phyloP scores from a whole-genome alignment of 2,888 invertebrate genomes.

The Cheilosia vernalis region DNA sequence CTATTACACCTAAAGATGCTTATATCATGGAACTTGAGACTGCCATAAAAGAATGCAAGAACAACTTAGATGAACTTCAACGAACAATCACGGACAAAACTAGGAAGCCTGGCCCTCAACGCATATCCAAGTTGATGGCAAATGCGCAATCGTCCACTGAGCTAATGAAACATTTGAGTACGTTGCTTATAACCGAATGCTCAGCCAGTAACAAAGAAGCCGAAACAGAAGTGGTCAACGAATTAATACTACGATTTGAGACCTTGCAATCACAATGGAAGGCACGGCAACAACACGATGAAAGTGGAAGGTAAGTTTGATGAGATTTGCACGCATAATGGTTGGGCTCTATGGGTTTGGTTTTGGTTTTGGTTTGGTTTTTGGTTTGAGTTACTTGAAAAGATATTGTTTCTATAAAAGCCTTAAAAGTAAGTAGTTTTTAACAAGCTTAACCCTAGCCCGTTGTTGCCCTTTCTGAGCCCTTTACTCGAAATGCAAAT shows the following conservation, averaged over 20 bases:
- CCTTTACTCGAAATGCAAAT: slow-evolving; percentile 6
- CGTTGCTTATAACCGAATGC: slow-evolving; percentile 89
- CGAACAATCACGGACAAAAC: slow-evolving; percentile 85
- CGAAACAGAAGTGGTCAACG: slow-evolving; percentile 87
- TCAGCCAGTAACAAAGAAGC: slow-evolving; percentile 88
- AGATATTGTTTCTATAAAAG: neutral
- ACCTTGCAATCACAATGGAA: slow-evolving; percentile 88
- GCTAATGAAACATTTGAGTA: slow-evolving; percentile 91
- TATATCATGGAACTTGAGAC: slow-evolving; percentile 90
- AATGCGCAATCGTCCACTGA: slow-evolving; percentile 92
- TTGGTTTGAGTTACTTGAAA: slow-evolving; percentile 22
- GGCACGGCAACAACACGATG: slow-evolving; percentile 89
- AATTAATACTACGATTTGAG: slow-evolving; percentile 88
- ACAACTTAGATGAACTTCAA: slow-evolving; percentile 87
- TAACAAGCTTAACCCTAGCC: slow-evolving; percentile 27
- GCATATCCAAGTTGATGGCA: slow-evolving; percentile 90
- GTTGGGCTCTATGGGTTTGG: slow-evolving; percentile 19
- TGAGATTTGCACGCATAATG: neutral
- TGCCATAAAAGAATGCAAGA: slow-evolving; percentile 89
- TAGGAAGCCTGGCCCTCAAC: slow-evolving; percentile 87
- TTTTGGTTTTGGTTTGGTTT: slow-evolving; percentile 30
- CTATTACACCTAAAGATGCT: slow-evolving; percentile 92
- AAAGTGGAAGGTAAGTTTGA: slow-evolving; percentile 88
- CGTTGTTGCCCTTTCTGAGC: slow-evolving; percentile 15
- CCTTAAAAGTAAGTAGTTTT: slow-evolving; percentile 16